These are phyloP conservation scores for zebrafish (Danio rerio) DNA, from an alignment of 2,113 vertebrate genomes.

Conservation along the genomic window GRCz12tu NC_133185.1:23236001-23236500, in stretches of 20 bases:
- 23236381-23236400: constrained; percentile 32
- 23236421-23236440: constrained; percentile 22
- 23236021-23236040: constrained; percentile 26
- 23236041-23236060: constrained; percentile 37
- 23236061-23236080: constrained; percentile 8
- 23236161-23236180: constrained; percentile 12
- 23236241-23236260: constrained; percentile 34
- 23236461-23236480: constrained; percentile 22
- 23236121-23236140: not conserved
- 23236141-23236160: not conserved
- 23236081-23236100: not conserved
- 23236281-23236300: constrained; percentile 26
- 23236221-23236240: constrained; percentile 23
- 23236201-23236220: constrained; percentile 21
- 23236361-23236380: constrained; percentile 29
- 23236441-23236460: constrained; percentile 21
- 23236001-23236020: constrained; percentile 37
- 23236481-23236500: not conserved
- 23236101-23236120: not conserved
- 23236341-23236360: constrained; percentile 1
- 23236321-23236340: constrained; percentile 26
- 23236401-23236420: constrained; percentile 28
- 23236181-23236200: constrained; percentile 27
- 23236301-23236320: constrained; percentile 24
- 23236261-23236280: constrained; percentile 33